Evolutionary conservation across 2,797 vertebrate genomes (phyloP).

Genomic region (Ceryle rudis): DNA sequence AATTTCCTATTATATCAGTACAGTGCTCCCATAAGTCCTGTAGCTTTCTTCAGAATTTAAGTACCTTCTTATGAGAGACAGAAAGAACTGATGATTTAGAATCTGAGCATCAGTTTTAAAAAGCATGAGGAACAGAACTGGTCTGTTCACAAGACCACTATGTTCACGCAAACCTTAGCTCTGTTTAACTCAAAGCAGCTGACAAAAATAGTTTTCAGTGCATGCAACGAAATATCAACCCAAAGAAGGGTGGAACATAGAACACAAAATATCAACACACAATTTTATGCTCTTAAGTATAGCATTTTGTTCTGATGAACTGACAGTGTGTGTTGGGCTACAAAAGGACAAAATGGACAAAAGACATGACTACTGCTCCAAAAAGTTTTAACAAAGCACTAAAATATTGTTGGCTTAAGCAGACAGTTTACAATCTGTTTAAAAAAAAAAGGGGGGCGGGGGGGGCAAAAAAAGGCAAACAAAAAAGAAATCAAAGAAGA

Average conservation of each 20-base stretch:
- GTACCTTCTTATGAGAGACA: not conserved
- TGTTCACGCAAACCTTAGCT: not conserved
- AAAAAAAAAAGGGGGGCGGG: not conserved
- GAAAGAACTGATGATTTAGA: not conserved
- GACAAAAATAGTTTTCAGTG: not conserved
- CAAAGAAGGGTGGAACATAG: not conserved
- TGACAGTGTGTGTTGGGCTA: not conserved
- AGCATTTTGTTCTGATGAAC: slow-evolving; percentile 29
- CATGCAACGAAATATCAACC: not conserved
- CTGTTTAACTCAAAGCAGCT: not conserved
- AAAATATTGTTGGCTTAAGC: not conserved
- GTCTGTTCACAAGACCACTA: not conserved
- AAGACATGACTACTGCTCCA: not conserved
- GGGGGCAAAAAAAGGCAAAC: not conserved
- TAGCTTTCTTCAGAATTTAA: not conserved
- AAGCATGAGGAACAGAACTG: not conserved
- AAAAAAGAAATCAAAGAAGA: not conserved
- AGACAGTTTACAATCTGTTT: not conserved
- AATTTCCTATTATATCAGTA: not conserved
- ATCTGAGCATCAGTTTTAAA: not conserved
- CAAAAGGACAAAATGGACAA: not conserved
- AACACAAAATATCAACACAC: not conserved
- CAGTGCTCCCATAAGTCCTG: not conserved
- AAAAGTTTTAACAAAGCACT: not conserved
- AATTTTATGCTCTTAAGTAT: not conserved